Percentiles rank a stretch among this genome's conserved stretches.
These are phyloP conservation scores for Nezara viridula DNA, from an alignment of 2,888 invertebrate genomes.

Conservation along the genomic window DNA sequence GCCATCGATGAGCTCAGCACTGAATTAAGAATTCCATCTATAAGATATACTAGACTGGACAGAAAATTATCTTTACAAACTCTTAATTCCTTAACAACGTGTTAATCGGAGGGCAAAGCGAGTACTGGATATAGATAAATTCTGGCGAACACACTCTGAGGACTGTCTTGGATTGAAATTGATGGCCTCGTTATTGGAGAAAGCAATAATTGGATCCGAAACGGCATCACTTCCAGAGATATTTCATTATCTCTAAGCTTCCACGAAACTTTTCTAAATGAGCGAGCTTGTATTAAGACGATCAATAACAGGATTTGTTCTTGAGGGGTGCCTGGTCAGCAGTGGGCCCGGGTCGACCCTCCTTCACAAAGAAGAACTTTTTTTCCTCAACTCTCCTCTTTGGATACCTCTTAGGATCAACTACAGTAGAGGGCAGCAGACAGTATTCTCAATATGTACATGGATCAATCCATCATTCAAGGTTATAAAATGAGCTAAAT, in stretches of 20 bases:
- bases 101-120: background rate
- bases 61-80: background rate
- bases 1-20: no score
- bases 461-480: no score
- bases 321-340: slow-evolving; percentile 16
- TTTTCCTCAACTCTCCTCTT: background rate
- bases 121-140: background rate
- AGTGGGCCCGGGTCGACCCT: background rate
- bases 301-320: slow-evolving; percentile 21
- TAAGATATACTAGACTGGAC: no score
- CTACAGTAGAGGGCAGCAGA: no score
- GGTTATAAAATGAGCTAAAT: no score
- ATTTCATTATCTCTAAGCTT: background rate
- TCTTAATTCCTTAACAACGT: background rate
- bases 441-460: no score
- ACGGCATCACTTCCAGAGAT: background rate
- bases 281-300: slow-evolving; percentile 29
- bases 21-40: no score
- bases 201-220: slow-evolving; percentile 24
- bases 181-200: slow-evolving; percentile 23
- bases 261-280: slow-evolving; percentile 18
- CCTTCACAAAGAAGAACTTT: background rate
- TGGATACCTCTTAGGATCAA: background rate
- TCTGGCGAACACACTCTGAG: background rate
- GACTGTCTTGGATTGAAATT: background rate